These are phyloP conservation scores for Rissa tridactyla DNA, from an alignment of 2,113 vertebrate genomes.

Conservation along the genomic window DNA sequence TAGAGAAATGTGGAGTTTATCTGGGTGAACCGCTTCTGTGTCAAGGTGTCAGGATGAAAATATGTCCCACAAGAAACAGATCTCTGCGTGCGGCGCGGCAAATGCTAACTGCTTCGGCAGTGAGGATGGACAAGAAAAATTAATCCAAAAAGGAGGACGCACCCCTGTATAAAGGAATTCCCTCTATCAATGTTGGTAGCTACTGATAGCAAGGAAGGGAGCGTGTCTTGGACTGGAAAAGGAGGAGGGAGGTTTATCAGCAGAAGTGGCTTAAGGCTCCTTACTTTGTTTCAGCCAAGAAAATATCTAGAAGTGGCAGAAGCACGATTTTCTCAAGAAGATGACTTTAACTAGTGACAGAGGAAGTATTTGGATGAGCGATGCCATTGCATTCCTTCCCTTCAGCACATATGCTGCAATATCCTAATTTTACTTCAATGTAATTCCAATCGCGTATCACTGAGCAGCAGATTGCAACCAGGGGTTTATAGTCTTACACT, in stretches of 20 bases:
- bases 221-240: not conserved
- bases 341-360: not conserved
- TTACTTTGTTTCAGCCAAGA: not conserved
- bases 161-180: not conserved
- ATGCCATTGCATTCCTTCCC: not conserved
- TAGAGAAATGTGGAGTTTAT: not conserved
- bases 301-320: not conserved
- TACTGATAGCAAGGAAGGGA: not conserved
- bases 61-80: not conserved
- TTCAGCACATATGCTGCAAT: not conserved
- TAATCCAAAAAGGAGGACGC: not conserved
- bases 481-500: not conserved
- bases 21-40: fast-evolving
- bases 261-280: not conserved
- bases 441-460: not conserved
- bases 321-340: not conserved
- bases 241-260: not conserved
- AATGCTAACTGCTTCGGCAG: not conserved
- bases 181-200: not conserved
- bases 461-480: not conserved
- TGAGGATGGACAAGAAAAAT: not conserved
- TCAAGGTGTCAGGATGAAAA: not conserved
- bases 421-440: not conserved
- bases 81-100: not conserved
- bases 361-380: not conserved